Evolutionary conservation across 2,113 vertebrate species (phyloP).

Genomic region (Oreocharis arfaki): DNA sequence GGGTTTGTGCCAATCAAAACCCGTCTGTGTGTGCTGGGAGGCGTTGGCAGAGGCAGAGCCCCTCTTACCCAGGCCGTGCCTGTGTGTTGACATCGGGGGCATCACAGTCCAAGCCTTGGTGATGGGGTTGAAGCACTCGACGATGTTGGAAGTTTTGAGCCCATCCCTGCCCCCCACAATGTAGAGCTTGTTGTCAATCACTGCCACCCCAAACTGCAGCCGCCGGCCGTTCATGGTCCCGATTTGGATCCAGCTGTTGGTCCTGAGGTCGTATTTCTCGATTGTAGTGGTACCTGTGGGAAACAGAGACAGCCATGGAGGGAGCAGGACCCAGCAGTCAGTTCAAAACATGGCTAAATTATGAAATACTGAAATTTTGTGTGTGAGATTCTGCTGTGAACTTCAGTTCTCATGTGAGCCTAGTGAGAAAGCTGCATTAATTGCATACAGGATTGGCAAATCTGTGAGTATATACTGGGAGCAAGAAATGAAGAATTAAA

Average conservation of each 20-base stretch:
- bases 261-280: constrained; percentile 94
- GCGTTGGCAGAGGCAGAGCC: neutral
- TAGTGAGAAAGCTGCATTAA: neutral
- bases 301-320: neutral
- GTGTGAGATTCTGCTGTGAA: neutral
- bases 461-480: neutral
- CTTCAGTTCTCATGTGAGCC: fast-evolving
- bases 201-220: constrained; percentile 94
- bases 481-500: neutral
- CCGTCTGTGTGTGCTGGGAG: neutral
- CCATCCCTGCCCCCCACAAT: constrained; percentile 94
- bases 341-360: neutral
- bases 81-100: constrained; percentile 97
- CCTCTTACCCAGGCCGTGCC: constrained; percentile 88
- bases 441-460: fast-evolving
- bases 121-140: constrained; percentile 92
- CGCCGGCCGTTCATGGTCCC: constrained; percentile 89
- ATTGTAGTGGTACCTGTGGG: constrained; percentile 88
- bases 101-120: constrained; percentile 91
- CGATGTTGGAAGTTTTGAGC: constrained; percentile 93
- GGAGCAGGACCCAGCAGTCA: neutral
- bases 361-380: neutral
- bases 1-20: neutral
- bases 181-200: constrained; percentile 94
- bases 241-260: constrained; percentile 90